These are phyloP conservation scores for Sphenodon punctatus DNA, from an alignment of 2,797 vertebrate genomes.

Conservation along the genomic window DNA sequence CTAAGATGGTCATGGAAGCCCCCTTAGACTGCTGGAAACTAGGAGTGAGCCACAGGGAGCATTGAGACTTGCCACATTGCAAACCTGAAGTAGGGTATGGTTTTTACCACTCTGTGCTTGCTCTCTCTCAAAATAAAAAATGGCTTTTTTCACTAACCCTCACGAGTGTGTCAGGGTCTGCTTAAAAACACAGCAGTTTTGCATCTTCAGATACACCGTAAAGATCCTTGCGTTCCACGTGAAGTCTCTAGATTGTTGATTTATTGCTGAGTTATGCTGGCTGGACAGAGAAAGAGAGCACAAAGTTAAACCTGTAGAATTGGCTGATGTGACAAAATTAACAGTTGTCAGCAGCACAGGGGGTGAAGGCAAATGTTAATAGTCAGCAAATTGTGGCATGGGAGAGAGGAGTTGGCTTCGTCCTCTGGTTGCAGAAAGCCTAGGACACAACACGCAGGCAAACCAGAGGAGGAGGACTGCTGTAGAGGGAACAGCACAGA, in stretches of 20 bases:
- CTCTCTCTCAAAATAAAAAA: constrained; percentile 46
- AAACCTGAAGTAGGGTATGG: no score
- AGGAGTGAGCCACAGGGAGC: no score
- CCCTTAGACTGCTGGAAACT: no score
- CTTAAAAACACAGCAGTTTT: constrained; percentile 53
- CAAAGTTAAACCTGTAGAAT: constrained; percentile 42
- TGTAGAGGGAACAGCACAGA: background rate
- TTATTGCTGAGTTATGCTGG: constrained; percentile 35
- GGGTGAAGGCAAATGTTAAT: background rate
- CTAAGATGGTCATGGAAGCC: no score
- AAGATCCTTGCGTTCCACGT: background rate
- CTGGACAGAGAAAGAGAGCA: constrained; percentile 46
- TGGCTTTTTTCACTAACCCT: constrained; percentile 45
- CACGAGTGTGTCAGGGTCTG: constrained; percentile 34
- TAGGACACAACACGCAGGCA: rapidly evolving
- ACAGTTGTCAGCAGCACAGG: constrained; percentile 40
- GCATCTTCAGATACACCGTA: constrained; percentile 13
- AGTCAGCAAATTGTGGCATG: background rate
- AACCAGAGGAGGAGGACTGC: background rate
- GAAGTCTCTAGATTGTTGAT: constrained; percentile 36
- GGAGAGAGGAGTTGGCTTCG: background rate
- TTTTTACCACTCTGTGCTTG: no score
- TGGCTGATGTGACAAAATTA: constrained; percentile 58
- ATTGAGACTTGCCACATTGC: no score
- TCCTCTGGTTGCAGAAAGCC: background rate